Evolutionary conservation across 2,888 invertebrate genomes (phyloP).

Genomic region (Heteropelma amictum): DNA sequence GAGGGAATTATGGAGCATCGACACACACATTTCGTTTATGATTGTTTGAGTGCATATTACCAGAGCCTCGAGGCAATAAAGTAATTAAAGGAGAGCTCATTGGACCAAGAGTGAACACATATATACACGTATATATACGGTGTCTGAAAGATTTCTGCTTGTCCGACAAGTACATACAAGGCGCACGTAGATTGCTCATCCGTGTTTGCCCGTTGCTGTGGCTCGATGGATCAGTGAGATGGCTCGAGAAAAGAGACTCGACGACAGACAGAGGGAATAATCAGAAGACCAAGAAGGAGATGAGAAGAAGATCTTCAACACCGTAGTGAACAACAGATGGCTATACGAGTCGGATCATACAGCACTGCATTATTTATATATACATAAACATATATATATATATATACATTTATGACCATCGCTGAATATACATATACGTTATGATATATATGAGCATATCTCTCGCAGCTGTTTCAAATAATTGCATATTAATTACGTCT

Average conservation of each 20-base stretch:
- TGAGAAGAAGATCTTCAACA: not conserved
- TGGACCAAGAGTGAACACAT: slow-evolving; percentile 4
- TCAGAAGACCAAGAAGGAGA: slow-evolving; percentile 21
- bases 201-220: not conserved
- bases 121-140: not conserved
- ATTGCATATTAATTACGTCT: slow-evolving; percentile 47
- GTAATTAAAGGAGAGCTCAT: slow-evolving; percentile 47
- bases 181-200: slow-evolving; percentile 14
- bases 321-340: slow-evolving; percentile 44
- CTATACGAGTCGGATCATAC: not conserved
- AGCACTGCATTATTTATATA: not conserved
- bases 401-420: not conserved
- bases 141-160: slow-evolving; percentile 5
- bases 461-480: slow-evolving; percentile 48
- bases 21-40: slow-evolving; percentile 16
- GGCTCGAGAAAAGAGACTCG: not conserved
- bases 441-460: not conserved
- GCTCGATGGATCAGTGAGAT: slow-evolving; percentile 12
- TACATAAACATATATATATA: not conserved
- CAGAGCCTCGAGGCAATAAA: slow-evolving; percentile 40
- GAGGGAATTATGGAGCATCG: slow-evolving; percentile 9
- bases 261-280: slow-evolving; percentile 8
- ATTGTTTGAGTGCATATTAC: slow-evolving; percentile 27
- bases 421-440: not conserved
- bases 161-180: slow-evolving; percentile 13